phyloP scores from a whole-genome alignment of 1,140 invertebrate genomes.

The Drosophila subobscura region DNA sequence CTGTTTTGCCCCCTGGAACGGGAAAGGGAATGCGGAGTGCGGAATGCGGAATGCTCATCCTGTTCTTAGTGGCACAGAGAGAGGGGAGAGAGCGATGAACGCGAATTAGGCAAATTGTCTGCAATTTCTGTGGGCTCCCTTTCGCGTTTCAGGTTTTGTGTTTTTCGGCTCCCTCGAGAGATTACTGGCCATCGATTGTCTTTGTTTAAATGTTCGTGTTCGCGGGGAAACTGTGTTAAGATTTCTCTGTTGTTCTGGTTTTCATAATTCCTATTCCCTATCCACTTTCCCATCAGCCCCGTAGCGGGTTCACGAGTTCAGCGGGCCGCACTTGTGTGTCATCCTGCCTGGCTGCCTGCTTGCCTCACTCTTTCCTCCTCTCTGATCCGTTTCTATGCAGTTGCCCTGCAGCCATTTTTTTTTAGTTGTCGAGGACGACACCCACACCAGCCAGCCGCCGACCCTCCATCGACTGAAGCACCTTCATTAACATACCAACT shows the following conservation, averaged over 20 bases:
- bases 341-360: constrained; percentile 42
- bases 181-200: constrained; percentile 67
- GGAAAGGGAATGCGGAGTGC: constrained; percentile 47
- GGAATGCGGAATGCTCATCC: constrained; percentile 50
- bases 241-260: constrained; percentile 49
- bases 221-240: constrained; percentile 67
- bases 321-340: constrained; percentile 76
- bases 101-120: constrained; percentile 79
- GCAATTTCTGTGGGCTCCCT: constrained; percentile 57
- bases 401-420: constrained; percentile 63
- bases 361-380: neutral
- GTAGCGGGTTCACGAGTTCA: constrained; percentile 68
- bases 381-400: constrained; percentile 64
- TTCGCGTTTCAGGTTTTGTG: constrained; percentile 23
- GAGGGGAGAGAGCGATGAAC: constrained; percentile 14
- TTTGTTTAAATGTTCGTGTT: constrained; percentile 52
- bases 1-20: constrained; percentile 46
- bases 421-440: constrained; percentile 61
- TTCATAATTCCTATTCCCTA: constrained; percentile 48
- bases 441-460: constrained; percentile 22
- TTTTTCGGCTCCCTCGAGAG: constrained; percentile 12
- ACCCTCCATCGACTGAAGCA: constrained; percentile 51
- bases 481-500: constrained; percentile 80
- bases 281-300: constrained; percentile 34
- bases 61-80: constrained; percentile 28